These are phyloP conservation scores for Lepidurus arcticus DNA, from an alignment of 1,140 invertebrate species.

Conservation along the genomic window DNA sequence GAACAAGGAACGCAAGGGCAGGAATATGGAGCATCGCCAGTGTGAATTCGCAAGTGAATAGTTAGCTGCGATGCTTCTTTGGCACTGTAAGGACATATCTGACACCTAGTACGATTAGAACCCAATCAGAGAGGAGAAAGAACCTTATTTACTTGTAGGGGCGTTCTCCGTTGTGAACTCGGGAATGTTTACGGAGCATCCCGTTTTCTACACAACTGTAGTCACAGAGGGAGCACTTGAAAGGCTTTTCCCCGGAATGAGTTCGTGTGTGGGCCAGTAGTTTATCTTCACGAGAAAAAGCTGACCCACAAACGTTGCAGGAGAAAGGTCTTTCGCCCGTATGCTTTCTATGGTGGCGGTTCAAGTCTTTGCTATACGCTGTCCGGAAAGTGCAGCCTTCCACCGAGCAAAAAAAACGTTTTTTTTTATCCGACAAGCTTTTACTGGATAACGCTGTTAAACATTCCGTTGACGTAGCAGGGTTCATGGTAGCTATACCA, in stretches of 20 bases:
- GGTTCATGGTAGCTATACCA: background rate
- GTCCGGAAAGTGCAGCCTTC: constrained; percentile 41
- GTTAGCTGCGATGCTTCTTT: constrained; percentile 47
- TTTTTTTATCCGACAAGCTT: background rate
- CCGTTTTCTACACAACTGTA: constrained; percentile 39
- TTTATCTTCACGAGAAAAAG: constrained; percentile 37
- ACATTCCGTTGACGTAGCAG: background rate
- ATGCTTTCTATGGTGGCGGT: constrained; percentile 43
- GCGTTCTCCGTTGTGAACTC: constrained; percentile 41
- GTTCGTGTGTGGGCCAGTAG: constrained; percentile 37
- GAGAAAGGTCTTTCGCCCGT: constrained; percentile 40
- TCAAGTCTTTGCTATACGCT: constrained; percentile 42
- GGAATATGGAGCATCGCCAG: constrained; percentile 46
- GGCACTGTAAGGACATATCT: constrained; percentile 47
- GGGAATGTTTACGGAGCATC: constrained; percentile 40
- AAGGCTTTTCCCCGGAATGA: constrained; percentile 38
- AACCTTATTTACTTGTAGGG: constrained; percentile 43
- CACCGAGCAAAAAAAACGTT: constrained; percentile 37
- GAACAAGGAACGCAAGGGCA: constrained; percentile 43
- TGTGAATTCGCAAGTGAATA: constrained; percentile 48
- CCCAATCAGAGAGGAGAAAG: background rate
- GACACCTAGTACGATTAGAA: constrained; percentile 43
- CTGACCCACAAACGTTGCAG: constrained; percentile 37
- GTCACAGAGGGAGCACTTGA: constrained; percentile 38
- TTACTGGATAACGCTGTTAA: background rate